Percentiles rank a stretch among this genome's conserved stretches.
phyloP scores from a whole-genome alignment of 2,888 invertebrate genomes.

The Syrphus vitripennis region DNA sequence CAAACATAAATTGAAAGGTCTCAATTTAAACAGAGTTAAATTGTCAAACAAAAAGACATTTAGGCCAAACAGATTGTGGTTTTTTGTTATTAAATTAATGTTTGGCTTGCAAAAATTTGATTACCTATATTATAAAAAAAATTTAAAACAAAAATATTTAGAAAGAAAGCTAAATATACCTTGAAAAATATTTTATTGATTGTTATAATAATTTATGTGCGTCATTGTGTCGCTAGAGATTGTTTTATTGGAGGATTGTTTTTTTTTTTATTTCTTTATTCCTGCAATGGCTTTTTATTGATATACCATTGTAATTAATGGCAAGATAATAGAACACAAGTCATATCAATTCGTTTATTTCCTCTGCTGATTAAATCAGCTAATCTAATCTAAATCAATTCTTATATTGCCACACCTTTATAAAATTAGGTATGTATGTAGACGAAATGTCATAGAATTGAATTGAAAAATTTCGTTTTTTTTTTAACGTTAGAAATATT shows the following conservation, averaged over 20 bases:
- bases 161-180: background rate
- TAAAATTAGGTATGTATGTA: background rate
- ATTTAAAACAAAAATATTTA: background rate
- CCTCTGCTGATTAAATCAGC: slow-evolving; percentile 54
- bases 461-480: background rate
- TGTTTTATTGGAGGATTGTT: slow-evolving; percentile 59
- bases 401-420: slow-evolving; percentile 67
- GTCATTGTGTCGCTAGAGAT: slow-evolving; percentile 60
- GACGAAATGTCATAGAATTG: slow-evolving; percentile 42
- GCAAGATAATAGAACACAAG: slow-evolving; percentile 39
- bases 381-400: slow-evolving; percentile 69
- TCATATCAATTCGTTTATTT: slow-evolving; percentile 12
- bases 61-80: background rate
- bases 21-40: slow-evolving; percentile 32
- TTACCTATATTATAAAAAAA: no score
- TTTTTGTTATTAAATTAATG: background rate
- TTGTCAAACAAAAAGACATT: slow-evolving; percentile 34
- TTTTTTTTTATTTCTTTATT: slow-evolving; percentile 47
- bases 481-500: background rate
- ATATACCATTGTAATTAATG: slow-evolving; percentile 60
- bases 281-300: slow-evolving; percentile 56
- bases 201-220: background rate
- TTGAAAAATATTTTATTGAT: background rate
- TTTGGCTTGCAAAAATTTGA: background rate
- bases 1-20: slow-evolving; percentile 75